These are phyloP conservation scores for Philantomba maxwellii DNA, from an alignment of 2,113 vertebrate species.

Conservation along the genomic window DNA sequence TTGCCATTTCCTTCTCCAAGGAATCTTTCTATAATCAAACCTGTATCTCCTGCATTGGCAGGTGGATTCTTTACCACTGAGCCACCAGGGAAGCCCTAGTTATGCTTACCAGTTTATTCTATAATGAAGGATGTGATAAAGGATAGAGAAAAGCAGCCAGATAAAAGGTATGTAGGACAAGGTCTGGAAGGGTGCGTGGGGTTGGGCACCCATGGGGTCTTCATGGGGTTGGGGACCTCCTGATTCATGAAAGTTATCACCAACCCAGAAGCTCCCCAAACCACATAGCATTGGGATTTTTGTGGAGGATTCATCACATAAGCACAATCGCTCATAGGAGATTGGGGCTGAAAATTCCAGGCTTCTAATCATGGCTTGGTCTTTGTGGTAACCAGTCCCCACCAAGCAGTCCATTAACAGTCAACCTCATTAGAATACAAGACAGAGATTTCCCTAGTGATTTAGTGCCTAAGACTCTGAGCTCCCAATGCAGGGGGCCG, in stretches of 20 bases:
- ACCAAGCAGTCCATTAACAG: neutral
- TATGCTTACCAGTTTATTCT: neutral
- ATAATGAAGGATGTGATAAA: neutral
- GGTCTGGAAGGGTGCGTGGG: neutral
- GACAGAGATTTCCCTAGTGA: neutral
- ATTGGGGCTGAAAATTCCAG: neutral
- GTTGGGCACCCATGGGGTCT: neutral
- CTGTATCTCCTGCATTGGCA: neutral
- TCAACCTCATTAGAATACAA: neutral
- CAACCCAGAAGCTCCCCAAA: neutral
- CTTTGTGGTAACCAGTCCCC: neutral
- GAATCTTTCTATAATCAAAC: neutral
- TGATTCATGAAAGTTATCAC: neutral
- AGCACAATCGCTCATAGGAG: neutral
- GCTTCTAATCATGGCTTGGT: neutral
- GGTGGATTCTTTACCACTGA: neutral
- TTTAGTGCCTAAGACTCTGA: neutral
- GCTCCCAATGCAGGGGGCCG: neutral
- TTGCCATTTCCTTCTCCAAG: neutral
- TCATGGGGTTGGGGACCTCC: neutral
- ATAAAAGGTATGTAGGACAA: neutral
- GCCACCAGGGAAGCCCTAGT: neutral
- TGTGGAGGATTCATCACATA: neutral
- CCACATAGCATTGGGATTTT: neutral
- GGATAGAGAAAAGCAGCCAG: neutral